Base-by-base conservation (phyloP, 1,140 invertebrate genomes). In the Linepithema humile region DNA sequence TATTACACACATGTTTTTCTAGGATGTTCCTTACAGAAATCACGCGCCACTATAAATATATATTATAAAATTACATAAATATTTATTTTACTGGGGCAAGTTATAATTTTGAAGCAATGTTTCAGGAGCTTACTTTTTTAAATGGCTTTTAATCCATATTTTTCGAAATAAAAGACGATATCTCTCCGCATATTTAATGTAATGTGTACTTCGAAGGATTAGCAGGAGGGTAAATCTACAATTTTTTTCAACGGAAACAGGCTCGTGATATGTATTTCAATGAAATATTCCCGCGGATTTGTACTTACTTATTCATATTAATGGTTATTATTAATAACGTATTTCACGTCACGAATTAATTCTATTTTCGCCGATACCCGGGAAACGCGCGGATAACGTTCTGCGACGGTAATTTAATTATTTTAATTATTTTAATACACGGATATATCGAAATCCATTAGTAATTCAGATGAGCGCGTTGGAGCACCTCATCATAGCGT, bases 261-360 rank as follows among this genome's bases (percentile, higher is more conserved):
- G 4, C 45, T 62, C 17, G 26, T 20, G 23, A 69, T 43, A 40
- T 53, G n/a, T n/a, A 55, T 64, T 69, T 69, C 35, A 26, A 57
- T 80, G 40, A 43, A 26, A 43, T 69, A 32, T 43, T 20, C 5
- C 12, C 7, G 50, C 48, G 75, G 38, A 80, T 69, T 70, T 80
- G 35, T 35, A 70, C 23, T 26, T 40, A n/a, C n/a, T n/a, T 35
- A 55, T 60, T 65, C 10, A 15, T 7, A 55, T 78, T 55, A 69
- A 55, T 48, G 17, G 10, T 23, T 38, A 35, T 69, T 35, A 48
- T 80, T 80, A 69, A 80, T 57, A 69, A 9, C 48, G n/a, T 69
- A 70, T 69, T 80, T 32, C 64, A 40, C 67, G 35, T 80, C 48
- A 38, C 48, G 35, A 80, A 80, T 69, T 80, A 57, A 80, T 80